These are phyloP conservation scores for Drosophila longiperda DNA, from an alignment of 2,888 invertebrate species.

Conservation along the genomic window DNA sequence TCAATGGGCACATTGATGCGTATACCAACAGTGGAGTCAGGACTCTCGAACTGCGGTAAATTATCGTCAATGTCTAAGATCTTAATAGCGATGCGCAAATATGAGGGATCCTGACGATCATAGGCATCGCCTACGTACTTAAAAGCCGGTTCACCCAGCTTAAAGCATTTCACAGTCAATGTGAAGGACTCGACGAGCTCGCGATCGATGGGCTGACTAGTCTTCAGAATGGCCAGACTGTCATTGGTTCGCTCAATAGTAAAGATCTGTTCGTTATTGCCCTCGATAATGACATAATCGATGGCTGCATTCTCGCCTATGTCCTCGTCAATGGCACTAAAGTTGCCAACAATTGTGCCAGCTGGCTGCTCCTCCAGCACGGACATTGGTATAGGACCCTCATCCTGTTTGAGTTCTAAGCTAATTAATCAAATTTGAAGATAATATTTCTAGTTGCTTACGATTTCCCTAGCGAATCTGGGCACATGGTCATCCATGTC, in stretches of 20 bases:
- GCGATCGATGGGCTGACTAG: constrained; percentile 88
- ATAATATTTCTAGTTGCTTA: constrained; percentile 83
- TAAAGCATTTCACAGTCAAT: constrained; percentile 90
- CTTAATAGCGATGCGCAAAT: constrained; percentile 88
- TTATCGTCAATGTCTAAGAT: constrained; percentile 91
- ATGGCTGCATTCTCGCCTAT: constrained; percentile 90
- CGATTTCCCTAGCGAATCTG: constrained; percentile 88
- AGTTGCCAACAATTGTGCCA: constrained; percentile 88
- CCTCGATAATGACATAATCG: constrained; percentile 90
- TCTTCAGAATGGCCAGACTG: constrained; percentile 88
- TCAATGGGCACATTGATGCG: constrained; percentile 91
- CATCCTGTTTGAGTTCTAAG: constrained; percentile 86
- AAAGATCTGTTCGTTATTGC: constrained; percentile 89
- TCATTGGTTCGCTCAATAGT: constrained; percentile 88
- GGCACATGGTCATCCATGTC: constrained; percentile 93
- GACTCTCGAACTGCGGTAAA: constrained; percentile 88
- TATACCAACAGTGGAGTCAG: constrained; percentile 89
- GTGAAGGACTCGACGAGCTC: constrained; percentile 87
- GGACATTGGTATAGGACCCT: constrained; percentile 87
- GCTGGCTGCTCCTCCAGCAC: constrained; percentile 89
- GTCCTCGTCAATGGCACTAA: constrained; percentile 91
- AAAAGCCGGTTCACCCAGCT: constrained; percentile 86
- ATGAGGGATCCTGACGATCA: constrained; percentile 89
- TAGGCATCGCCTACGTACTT: constrained; percentile 85
- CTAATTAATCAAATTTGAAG: background rate